Evolutionary conservation across 2,113 vertebrate species (phyloP).

Genomic region (Pseudorectes ferrugineus): DNA sequence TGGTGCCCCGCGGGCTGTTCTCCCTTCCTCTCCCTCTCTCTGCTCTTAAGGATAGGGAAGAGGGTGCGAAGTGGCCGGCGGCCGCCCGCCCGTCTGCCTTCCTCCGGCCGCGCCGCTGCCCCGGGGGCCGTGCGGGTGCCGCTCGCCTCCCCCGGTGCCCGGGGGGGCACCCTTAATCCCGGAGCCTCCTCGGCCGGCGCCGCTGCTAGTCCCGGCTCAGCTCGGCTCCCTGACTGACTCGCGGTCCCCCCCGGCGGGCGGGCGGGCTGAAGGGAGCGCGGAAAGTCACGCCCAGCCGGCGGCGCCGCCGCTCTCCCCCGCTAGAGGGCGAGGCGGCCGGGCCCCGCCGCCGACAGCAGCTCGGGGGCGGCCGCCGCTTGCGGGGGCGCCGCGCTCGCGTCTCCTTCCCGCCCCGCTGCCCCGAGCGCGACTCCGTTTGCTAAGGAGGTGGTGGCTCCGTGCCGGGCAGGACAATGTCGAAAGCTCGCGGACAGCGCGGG

Average conservation of each 20-base stretch:
- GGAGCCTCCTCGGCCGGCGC: not conserved
- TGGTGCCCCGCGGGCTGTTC: not conserved
- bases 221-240: constrained; percentile 62
- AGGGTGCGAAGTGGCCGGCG: not conserved
- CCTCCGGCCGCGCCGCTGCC: not conserved
- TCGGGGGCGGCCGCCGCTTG: not conserved
- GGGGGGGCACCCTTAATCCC: not conserved
- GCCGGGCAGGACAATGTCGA: not conserved
- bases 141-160: not conserved
- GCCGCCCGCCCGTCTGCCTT: not conserved
- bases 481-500: not conserved
- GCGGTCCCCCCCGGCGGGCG: constrained; percentile 65
- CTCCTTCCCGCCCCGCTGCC: not conserved
- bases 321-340: constrained; percentile 70
- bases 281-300: constrained; percentile 69
- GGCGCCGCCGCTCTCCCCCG: constrained; percentile 43
- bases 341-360: not conserved
- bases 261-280: constrained; percentile 49
- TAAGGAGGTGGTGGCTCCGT: not conserved
- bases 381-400: not conserved
- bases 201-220: not conserved
- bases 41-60: not conserved
- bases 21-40: not conserved
- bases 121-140: not conserved
- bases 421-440: not conserved